Conservation (phyloP, 2,888 invertebrate genomes). For the Osmoderma eremita region DNA sequence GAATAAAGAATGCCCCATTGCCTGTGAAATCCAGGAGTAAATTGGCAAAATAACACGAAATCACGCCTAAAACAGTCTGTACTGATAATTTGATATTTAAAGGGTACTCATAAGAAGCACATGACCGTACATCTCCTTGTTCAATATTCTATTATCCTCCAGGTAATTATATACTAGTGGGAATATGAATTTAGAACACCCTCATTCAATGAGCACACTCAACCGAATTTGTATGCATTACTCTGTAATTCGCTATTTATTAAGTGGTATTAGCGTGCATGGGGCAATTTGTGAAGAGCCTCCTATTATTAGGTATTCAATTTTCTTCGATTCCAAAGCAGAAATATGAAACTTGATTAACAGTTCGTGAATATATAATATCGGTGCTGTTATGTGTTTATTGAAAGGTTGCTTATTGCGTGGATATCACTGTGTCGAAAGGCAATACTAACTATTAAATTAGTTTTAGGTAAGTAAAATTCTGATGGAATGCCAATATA, state of each 20-base stretch:
- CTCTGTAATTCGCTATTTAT: conserved; percentile 33
- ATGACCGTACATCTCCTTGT: conserved; percentile 6
- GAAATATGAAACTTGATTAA: not conserved
- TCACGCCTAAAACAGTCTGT: not conserved
- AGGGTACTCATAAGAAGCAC: conserved; percentile 1
- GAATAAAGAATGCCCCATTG: conserved; percentile 5
- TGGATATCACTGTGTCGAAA: too few species aligned
- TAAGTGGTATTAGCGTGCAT: conserved; percentile 33
- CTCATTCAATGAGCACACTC: conserved; percentile 16
- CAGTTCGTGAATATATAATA: conserved; percentile 6
- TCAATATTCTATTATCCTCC: conserved; percentile 35
- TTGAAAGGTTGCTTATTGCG: too few species aligned
- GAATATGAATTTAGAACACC: conserved; percentile 28
- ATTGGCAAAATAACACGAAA: conserved; percentile 12
- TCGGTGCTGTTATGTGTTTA: too few species aligned
- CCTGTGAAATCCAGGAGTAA: conserved; percentile 4
- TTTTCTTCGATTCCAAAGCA: conserved; percentile 20
- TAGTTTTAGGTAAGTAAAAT: too few species aligned
- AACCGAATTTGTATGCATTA: not conserved
- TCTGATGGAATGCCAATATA: too few species aligned
- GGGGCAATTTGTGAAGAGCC: conserved; percentile 29
- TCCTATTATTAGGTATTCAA: conserved; percentile 35
- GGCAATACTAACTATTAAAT: too few species aligned
- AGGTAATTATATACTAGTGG: conserved; percentile 38
- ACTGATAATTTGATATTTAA: conserved; percentile 34